Conservation (phyloP, 2,113 vertebrate species). For the Oophaga pumilio region DNA sequence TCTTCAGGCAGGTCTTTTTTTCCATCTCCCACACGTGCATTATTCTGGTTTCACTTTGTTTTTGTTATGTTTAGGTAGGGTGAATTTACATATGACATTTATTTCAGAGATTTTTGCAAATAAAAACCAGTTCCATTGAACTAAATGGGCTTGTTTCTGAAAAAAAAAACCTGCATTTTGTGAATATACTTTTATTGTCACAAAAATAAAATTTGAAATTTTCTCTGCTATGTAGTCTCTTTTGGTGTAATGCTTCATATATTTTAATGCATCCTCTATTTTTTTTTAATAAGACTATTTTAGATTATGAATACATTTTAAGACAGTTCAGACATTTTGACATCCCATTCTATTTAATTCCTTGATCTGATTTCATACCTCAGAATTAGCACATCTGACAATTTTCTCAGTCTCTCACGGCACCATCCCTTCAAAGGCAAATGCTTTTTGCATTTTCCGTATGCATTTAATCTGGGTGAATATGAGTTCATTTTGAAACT, state of each 20-base stretch:
- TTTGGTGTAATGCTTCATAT: not conserved
- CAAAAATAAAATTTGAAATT: not conserved
- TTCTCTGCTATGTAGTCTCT: not conserved
- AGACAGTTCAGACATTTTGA: constrained; percentile 63
- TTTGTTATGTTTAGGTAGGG: no score
- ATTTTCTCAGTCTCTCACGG: constrained; percentile 58
- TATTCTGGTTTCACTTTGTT: no score
- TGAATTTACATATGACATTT: no score
- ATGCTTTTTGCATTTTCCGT: constrained; percentile 54
- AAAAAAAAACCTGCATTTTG: no score
- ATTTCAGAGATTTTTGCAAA: no score
- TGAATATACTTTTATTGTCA: no score
- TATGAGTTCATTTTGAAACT: constrained; percentile 28
- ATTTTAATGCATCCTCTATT: constrained; percentile 15
- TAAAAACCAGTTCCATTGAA: no score
- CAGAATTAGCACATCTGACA: constrained; percentile 65
- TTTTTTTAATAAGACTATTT: constrained; percentile 27
- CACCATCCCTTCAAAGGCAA: constrained; percentile 61
- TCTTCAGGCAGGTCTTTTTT: no score
- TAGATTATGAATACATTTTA: not conserved
- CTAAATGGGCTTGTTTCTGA: no score
- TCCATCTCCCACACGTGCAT: no score
- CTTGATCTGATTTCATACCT: constrained; percentile 63
- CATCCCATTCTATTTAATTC: constrained; percentile 59
- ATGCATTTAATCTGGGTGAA: constrained; percentile 53